Conservation (phyloP, 2,113 vertebrate species). For the Nothocercus nigrocapillus region DNA sequence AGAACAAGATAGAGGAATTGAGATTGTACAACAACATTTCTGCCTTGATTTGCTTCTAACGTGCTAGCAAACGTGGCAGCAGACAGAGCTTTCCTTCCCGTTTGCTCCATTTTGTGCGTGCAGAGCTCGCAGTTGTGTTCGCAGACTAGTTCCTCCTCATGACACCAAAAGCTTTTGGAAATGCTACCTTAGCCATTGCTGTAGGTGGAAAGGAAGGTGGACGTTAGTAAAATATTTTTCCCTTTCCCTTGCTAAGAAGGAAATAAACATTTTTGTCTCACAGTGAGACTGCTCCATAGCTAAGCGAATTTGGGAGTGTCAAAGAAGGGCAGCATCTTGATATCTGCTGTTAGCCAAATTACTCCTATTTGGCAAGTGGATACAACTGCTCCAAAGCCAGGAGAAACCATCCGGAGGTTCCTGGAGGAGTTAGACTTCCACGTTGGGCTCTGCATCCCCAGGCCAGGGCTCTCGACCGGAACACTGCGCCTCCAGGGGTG, state of each 20-base stretch:
- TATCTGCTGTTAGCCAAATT: background rate
- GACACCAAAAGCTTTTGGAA: constrained; percentile 19
- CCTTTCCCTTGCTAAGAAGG: constrained; percentile 52
- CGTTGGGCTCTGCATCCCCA: background rate
- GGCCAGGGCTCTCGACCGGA: background rate
- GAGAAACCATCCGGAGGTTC: background rate
- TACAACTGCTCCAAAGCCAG: background rate
- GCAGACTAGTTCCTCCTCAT: background rate
- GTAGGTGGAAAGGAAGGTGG: background rate
- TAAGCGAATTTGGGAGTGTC: constrained; percentile 37
- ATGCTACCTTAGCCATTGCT: background rate
- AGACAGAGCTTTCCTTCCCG: background rate
- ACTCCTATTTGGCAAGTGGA: background rate
- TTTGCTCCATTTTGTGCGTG: constrained; percentile 25
- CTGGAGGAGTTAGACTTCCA: background rate
- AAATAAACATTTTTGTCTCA: constrained; percentile 72
- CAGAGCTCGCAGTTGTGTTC: background rate
- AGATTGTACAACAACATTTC: background rate
- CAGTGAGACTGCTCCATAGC: constrained; percentile 56
- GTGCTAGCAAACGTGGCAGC: background rate
- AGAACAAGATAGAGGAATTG: background rate
- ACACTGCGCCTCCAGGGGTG: background rate
- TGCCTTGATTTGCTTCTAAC: background rate
- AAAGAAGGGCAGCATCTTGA: background rate
- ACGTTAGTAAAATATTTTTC: background rate